Evolutionary conservation across 2,113 vertebrate genomes (phyloP).

Genomic region (Percina caprodes): DNA sequence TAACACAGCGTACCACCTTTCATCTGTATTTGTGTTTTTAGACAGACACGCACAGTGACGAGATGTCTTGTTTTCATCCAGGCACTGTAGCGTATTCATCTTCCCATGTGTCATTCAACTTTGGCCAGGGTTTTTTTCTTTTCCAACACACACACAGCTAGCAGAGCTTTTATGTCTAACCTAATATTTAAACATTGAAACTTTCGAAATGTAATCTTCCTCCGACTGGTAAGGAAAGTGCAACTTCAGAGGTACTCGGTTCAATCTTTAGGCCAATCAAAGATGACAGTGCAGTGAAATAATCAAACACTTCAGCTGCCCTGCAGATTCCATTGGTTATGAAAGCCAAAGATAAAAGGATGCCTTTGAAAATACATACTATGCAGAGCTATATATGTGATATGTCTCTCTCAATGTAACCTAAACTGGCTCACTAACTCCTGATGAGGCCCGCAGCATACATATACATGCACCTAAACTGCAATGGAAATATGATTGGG

Average conservation of each 20-base stretch:
- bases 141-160: conserved; percentile 10
- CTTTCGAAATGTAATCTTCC: conserved; percentile 46
- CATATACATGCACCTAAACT: not conserved
- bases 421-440: conserved; percentile 57
- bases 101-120: conserved; percentile 58
- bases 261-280: conserved; percentile 65
- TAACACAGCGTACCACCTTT: conserved; percentile 45
- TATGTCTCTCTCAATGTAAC: conserved; percentile 65
- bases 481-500: too few species aligned
- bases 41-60: conserved; percentile 41
- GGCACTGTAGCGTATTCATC: conserved; percentile 62
- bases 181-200: conserved; percentile 42
- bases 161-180: conserved; percentile 59
- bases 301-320: conserved; percentile 59
- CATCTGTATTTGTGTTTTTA: conserved; percentile 62
- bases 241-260: conserved; percentile 54
- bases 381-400: conserved; percentile 62
- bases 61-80: conserved; percentile 42
- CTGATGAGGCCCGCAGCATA: conserved; percentile 29
- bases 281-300: conserved; percentile 59
- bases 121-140: conserved; percentile 15
- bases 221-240: conserved; percentile 33
- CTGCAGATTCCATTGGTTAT: conserved; percentile 58
- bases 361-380: conserved; percentile 69
- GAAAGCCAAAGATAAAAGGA: conserved; percentile 70